phyloP scores from a whole-genome alignment of 2,113 vertebrate genomes.

The Microcebus ravelobensis region DNA sequence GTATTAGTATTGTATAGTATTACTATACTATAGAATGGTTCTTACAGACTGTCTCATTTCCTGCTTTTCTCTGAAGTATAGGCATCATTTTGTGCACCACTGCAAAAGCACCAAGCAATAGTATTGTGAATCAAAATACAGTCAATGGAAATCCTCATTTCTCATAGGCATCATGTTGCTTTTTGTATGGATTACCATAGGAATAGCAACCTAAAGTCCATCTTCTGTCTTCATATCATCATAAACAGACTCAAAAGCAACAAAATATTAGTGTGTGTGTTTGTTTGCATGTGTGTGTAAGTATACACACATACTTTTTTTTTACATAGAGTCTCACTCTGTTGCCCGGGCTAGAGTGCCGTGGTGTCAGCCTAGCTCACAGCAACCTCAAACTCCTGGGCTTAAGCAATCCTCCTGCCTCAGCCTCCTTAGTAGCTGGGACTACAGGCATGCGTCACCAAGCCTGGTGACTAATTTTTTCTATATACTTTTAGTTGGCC shows the following conservation, averaged over 20 bases:
- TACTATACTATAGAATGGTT: neutral
- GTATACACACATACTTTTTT: neutral
- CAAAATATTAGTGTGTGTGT: neutral
- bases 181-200: neutral
- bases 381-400: too few relatives aligned
- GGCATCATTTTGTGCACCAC: neutral
- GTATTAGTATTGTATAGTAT: too few relatives aligned
- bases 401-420: too few relatives aligned
- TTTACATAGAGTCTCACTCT: too few relatives aligned
- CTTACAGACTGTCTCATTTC: neutral
- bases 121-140: neutral
- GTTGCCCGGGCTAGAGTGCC: too few relatives aligned
- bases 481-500: too few relatives aligned
- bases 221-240: neutral
- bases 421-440: too few relatives aligned
- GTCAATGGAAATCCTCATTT: neutral
- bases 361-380: too few relatives aligned
- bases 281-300: neutral
- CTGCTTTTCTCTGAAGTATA: neutral
- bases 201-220: neutral
- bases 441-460: too few relatives aligned
- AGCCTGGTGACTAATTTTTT: too few relatives aligned
- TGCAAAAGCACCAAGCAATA: neutral
- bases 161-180: neutral
- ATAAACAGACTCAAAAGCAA: neutral